A percentile compares a stretch with the other conserved stretches of the same genome.
These are phyloP conservation scores for Philhelius pedissequus DNA, from an alignment of 2,888 invertebrate genomes.

Conservation along the genomic window DNA sequence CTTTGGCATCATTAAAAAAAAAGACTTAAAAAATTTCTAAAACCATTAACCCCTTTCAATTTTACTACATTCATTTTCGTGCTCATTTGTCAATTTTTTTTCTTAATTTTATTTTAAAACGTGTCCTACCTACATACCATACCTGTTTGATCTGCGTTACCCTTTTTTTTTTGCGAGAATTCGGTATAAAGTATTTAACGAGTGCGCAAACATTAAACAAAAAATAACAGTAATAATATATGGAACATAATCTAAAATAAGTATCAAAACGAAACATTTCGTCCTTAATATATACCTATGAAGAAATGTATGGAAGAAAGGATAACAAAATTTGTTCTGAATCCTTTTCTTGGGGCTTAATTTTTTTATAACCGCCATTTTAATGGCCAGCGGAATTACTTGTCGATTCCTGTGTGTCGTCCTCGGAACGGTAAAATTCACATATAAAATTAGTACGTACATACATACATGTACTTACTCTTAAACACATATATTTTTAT, in stretches of 20 bases:
- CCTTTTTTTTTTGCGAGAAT: conserved; percentile 10
- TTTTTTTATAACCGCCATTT: conserved; percentile 44
- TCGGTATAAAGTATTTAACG: background rate
- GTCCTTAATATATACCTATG: no score
- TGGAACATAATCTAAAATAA: background rate
- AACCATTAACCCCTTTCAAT: conserved; percentile 49
- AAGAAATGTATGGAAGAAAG: background rate
- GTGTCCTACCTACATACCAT: background rate
- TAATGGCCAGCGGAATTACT: conserved; percentile 27
- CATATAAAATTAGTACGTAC: conserved; percentile 41
- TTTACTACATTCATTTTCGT: conserved; percentile 53
- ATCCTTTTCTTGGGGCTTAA: conserved; percentile 50
- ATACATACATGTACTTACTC: background rate
- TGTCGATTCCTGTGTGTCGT: conserved; percentile 13
- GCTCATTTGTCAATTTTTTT: conserved; percentile 45
- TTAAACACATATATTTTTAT: conserved; percentile 7
- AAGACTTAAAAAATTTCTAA: background rate
- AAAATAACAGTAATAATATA: conserved; percentile 3
- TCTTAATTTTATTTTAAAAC: background rate
- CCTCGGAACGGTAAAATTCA: conserved; percentile 22
- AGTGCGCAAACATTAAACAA: conserved; percentile 30
- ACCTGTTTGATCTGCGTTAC: conserved; percentile 26
- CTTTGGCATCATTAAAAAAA: conserved; percentile 35
- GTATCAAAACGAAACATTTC: background rate
- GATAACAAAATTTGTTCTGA: conserved; percentile 15